Evolutionary conservation across 2,797 vertebrate genomes (phyloP), one percentile per base, ranked within the genome.

Genomic region (Podargus strigoides): DNA sequence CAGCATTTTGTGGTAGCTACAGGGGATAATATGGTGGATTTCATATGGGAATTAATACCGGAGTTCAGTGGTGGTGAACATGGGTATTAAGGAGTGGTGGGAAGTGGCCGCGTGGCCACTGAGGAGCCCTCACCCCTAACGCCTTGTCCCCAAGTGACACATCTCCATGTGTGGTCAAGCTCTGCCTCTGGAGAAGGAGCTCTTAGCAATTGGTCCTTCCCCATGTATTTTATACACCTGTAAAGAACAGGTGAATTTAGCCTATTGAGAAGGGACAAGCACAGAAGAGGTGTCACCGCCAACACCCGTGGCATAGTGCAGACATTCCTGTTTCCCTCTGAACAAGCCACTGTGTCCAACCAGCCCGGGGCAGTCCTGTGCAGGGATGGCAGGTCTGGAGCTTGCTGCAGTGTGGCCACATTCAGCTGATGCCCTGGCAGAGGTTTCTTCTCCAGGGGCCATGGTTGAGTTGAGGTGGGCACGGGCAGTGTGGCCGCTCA

Each of bases 321-420:
- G 46, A 5, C 0, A 0, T 56, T 16, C n/a, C 14, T 0, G 0
- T 36, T 42, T 60, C 0, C 0, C 49, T 69, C 60, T 18, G 36
- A 44, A 34, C 19, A 17, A 44, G 42, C 42, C 3, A 3, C 39
- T n/a, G 32, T 32, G 34, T 26, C 58, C 36, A 0, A 30, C 15
- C 28, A 63, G 63, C 8, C 34, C 0, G 3, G 36, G 44, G 30
- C 30, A 41, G 44, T 26, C 32, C 58, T 0, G 0, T 41, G 58
- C 4, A 1, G 52, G 39, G 14, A 14, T 15, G 36, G 23, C 3
- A 3, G n/a, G 20, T 41, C 15, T 3, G 1, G 69, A 50, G 30
- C 41, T 52, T 0, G 0, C 58, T 14, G 62, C 1, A 6, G 26
- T 10, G 55, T 62, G 60, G 34, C 23, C 39, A 13, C 7, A 1